phyloP scores from a whole-genome alignment of 2,113 vertebrate species.

The Coryphaenoides rupestris region DNA sequence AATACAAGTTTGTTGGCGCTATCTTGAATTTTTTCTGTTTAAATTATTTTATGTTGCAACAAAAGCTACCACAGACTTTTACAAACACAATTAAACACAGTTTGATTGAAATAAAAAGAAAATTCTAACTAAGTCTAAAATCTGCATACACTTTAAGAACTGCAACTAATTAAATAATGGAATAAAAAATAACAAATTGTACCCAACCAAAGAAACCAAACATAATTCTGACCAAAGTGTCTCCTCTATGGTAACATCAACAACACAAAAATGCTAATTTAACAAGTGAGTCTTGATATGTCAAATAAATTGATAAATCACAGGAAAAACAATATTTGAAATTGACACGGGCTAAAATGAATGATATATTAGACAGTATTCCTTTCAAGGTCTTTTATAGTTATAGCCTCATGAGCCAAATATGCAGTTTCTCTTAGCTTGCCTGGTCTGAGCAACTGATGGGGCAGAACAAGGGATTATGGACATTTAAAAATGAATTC shows the following conservation, averaged over 20 bases:
- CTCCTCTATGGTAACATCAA: conserved; percentile 81
- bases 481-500: conserved; percentile 51
- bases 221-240: conserved; percentile 76
- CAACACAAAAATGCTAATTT: conserved; percentile 79
- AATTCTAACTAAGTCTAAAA: conserved; percentile 86
- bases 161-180: conserved; percentile 83
- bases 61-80: conserved; percentile 88
- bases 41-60: conserved; percentile 85
- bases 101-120: conserved; percentile 79
- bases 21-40: conserved; percentile 84
- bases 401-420: conserved; percentile 69
- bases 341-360: conserved; percentile 79
- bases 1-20: conserved; percentile 92
- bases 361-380: conserved; percentile 77
- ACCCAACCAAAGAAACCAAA: conserved; percentile 77
- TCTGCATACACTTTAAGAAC: conserved; percentile 84
- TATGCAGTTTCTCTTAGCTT: conserved; percentile 64
- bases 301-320: conserved; percentile 77
- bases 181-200: conserved; percentile 72
- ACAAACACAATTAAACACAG: conserved; percentile 87
- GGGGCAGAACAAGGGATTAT: conserved; percentile 71
- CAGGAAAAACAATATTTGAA: conserved; percentile 74
- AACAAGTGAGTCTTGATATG: conserved; percentile 80
- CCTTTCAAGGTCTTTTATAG: conserved; percentile 70
- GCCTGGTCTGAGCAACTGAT: conserved; percentile 71